Evolutionary conservation across 1,140 invertebrate species (phyloP), one percentile per base, ranked within the genome.

Genomic region (Scaptomyza graminum): DNA sequence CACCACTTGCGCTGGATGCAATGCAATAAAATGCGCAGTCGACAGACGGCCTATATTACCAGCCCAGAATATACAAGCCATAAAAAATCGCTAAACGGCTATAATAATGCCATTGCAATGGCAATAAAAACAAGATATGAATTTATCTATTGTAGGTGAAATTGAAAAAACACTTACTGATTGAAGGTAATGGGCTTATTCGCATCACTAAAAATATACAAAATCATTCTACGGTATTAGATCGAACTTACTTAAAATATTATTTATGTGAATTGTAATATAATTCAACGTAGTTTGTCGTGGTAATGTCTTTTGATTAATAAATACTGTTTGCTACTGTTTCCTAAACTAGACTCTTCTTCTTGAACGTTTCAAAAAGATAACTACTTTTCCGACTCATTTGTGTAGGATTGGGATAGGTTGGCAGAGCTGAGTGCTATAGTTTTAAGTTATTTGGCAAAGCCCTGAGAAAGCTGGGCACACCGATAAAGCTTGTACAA

Each of bases 51-150:
- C 77, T 81, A 75, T 57, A 66, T 70, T 57, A 62, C 12, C 65
- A 62, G 34, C 72, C 37, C 68, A 65, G 39, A 75, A 70, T 75
- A 70, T 75, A 47, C 62, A 44, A 54, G 43, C 56, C 79, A 87
- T 88, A 88, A 87, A 88, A 87, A 76, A 87, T 74, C 78, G 83
- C 82, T 87, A 87, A 87, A 76, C 72, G 83, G 83, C 82, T 69
- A 88, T 88, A 87, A 88, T 88, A 87, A 79, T 88, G 79, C 79
- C 59, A 66, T 22, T 22, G 62, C 63, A 54, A 52, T 49, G 71
- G 79, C 67, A 65, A 79, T 88, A 87, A 87, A 87, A 85, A 76
- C 39, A 6, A 62, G 55, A 67, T 60, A 72, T 66, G 69, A 39
- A 60, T 34, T 41, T 59, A 66, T 72, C 49, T 60, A 67, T 67